Percentiles rank a stretch among this genome's conserved stretches.
Conservation (phyloP, 2,113 vertebrate genomes). For the Petromus typicus region DNA sequence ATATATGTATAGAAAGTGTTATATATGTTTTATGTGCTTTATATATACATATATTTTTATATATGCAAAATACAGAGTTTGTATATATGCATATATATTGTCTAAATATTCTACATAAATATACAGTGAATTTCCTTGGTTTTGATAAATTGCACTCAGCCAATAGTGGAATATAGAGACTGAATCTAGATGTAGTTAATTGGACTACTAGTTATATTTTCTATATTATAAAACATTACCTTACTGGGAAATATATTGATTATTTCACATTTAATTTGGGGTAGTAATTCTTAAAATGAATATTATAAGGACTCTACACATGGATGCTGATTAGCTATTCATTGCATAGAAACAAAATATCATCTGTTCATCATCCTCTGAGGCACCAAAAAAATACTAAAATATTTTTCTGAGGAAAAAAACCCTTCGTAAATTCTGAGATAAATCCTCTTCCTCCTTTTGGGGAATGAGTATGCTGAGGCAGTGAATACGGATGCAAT, state of each 20-base stretch:
- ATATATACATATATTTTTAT: not conserved
- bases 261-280: not conserved
- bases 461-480: not conserved
- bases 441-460: not conserved
- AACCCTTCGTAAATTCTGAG: not conserved
- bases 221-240: not conserved
- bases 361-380: not conserved
- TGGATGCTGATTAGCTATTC: not conserved
- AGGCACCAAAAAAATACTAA: not conserved
- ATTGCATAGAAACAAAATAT: not conserved
- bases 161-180: not conserved
- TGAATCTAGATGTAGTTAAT: not conserved
- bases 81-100: not conserved
- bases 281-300: not conserved
- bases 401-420: accelerated
- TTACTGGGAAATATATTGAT: not conserved
- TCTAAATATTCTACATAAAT: not conserved
- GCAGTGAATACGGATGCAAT: not conserved
- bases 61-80: not conserved
- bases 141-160: not conserved
- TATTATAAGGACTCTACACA: not conserved
- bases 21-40: too few relatives aligned
- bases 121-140: not conserved
- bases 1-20: too few relatives aligned
- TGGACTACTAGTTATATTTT: not conserved